phyloP scores from a whole-genome alignment of 2,888 invertebrate species.

The Octodonta nipae region DNA sequence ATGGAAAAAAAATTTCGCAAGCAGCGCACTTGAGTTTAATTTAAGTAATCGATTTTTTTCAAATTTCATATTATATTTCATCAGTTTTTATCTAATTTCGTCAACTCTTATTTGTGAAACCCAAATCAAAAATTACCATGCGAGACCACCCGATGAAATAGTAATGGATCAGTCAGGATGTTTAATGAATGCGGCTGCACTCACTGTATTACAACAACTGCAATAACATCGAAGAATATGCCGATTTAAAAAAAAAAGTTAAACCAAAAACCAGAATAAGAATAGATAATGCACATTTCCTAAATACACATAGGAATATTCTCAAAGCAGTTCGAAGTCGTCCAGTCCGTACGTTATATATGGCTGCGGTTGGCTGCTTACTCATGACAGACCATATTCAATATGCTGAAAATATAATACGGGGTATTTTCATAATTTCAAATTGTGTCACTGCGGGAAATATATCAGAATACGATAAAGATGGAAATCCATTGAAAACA shows the following conservation, averaged over 20 bases:
- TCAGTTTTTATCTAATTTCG: too few relatives aligned
- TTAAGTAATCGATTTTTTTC: too few relatives aligned
- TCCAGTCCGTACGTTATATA: neutral
- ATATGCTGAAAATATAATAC: neutral
- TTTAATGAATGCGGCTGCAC: neutral
- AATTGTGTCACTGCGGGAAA: neutral
- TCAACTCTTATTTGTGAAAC: too few relatives aligned
- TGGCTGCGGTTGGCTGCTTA: constrained; percentile 1
- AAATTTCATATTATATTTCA: too few relatives aligned
- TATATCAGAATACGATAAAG: neutral
- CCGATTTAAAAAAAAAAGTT: neutral
- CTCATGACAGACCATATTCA: neutral
- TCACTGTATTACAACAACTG: neutral
- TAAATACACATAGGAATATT: neutral
- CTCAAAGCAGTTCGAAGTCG: neutral
- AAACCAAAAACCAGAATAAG: constrained; percentile 1
- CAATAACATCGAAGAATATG: constrained; percentile 1
- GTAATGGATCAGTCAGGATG: neutral
- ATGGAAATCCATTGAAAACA: neutral
- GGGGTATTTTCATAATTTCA: neutral
- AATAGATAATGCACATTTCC: constrained; percentile 1
- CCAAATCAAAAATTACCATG: too few relatives aligned
- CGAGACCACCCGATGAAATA: constrained; percentile 1
- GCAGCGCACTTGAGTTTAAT: too few relatives aligned
- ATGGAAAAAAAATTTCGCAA: too few relatives aligned